These are phyloP conservation scores for Agrypnus murinus DNA, from an alignment of 2,888 invertebrate genomes.

Conservation along the genomic window DNA sequence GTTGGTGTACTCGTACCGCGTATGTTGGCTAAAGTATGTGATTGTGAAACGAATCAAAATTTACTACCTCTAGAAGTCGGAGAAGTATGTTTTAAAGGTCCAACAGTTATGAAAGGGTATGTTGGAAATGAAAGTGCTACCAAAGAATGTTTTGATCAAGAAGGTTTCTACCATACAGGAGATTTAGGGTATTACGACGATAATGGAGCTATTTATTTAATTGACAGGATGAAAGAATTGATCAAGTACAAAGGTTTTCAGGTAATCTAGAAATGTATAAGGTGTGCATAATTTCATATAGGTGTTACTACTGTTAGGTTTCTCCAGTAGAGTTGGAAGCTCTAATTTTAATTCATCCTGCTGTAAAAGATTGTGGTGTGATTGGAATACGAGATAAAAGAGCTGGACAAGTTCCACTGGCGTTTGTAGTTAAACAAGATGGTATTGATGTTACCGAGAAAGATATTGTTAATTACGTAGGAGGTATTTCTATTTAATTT, in stretches of 20 bases:
- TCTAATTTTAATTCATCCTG: slow-evolving; percentile 81
- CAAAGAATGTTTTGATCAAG: slow-evolving; percentile 76
- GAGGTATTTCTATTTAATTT: slow-evolving; percentile 58
- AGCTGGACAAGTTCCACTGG: slow-evolving; percentile 85
- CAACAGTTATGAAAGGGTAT: slow-evolving; percentile 80
- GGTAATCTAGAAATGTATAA: slow-evolving; percentile 70
- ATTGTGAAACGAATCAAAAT: slow-evolving; percentile 75
- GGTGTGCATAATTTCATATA: too few relatives aligned
- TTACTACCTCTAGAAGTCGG: slow-evolving; percentile 79
- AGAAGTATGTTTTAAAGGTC: slow-evolving; percentile 86
- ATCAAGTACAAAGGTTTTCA: slow-evolving; percentile 91
- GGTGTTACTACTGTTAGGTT: slow-evolving; percentile 79
- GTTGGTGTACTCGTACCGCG: slow-evolving; percentile 77
- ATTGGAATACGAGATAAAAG: slow-evolving; percentile 83
- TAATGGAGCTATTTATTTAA: slow-evolving; percentile 83
- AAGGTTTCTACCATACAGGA: slow-evolving; percentile 85
- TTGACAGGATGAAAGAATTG: slow-evolving; percentile 88
- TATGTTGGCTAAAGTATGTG: slow-evolving; percentile 74
- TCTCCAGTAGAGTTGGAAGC: slow-evolving; percentile 81
- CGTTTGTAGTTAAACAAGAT: slow-evolving; percentile 81
- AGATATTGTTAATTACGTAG: slow-evolving; percentile 70
- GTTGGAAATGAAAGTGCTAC: slow-evolving; percentile 79
- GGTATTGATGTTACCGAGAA: slow-evolving; percentile 72
- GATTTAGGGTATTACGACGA: slow-evolving; percentile 87
- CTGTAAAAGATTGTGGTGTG: slow-evolving; percentile 87